These are phyloP conservation scores for Semicossyphus pulcher DNA, from an alignment of 2,113 vertebrate genomes.

Conservation along the genomic window DNA sequence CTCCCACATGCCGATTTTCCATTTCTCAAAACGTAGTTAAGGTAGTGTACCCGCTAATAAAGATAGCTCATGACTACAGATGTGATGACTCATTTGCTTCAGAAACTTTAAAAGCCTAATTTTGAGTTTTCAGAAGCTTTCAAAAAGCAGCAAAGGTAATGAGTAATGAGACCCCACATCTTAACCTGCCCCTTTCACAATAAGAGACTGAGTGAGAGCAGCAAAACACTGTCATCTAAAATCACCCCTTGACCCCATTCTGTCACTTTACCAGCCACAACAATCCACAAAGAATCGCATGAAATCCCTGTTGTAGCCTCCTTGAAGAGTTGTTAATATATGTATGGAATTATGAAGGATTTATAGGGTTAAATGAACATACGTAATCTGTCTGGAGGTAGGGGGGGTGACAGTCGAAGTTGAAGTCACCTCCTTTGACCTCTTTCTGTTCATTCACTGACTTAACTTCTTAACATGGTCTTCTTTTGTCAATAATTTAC, in stretches of 20 bases:
- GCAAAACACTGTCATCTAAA: constrained; percentile 31
- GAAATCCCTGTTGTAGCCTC: constrained; percentile 27
- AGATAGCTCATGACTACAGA: not conserved
- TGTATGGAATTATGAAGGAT: constrained; percentile 20
- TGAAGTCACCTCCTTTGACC: constrained; percentile 36
- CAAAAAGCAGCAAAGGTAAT: not conserved
- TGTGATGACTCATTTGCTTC: constrained; percentile 3
- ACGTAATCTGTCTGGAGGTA: constrained; percentile 29
- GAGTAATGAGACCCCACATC: not conserved
- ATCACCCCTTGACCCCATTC: constrained; percentile 49
- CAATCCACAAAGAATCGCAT: constrained; percentile 21
- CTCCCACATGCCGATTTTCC: not conserved
- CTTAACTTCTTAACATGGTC: constrained; percentile 36
- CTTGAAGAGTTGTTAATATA: constrained; percentile 46
- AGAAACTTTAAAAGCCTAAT: not conserved
- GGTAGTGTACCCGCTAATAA: constrained; percentile 1
- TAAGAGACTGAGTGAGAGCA: constrained; percentile 19
- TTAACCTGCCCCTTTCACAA: constrained; percentile 7
- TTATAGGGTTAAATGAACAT: constrained; percentile 42
- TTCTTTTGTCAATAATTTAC: constrained; percentile 35
- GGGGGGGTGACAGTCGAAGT: not conserved
- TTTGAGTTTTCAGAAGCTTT: not conserved
- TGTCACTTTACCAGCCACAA: constrained; percentile 37
- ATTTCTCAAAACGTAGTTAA: not conserved
- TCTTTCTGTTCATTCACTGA: constrained; percentile 38